A percentile compares a stretch with the other conserved stretches of the same genome.
These are phyloP conservation scores for Spialia ferax DNA, from an alignment of 2,888 invertebrate genomes.

Conservation along the genomic window DNA sequence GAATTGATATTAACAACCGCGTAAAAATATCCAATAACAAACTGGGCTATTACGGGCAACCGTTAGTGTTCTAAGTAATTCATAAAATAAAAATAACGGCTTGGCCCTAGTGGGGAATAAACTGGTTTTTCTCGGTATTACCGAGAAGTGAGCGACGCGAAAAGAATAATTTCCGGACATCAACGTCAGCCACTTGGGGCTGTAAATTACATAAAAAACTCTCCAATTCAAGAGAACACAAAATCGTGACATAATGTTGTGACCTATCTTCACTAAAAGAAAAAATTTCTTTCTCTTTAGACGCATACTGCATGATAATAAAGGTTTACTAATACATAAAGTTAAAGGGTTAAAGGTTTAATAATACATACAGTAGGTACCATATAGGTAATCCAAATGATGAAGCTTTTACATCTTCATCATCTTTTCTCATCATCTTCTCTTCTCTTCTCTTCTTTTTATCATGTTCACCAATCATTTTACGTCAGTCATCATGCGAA, in stretches of 20 bases:
- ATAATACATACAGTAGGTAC: too few relatives aligned
- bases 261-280: slow-evolving; percentile 36
- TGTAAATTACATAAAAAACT: slow-evolving; percentile 58
- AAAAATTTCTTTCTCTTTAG: background rate
- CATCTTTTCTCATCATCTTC: too few relatives aligned
- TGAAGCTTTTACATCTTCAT: too few relatives aligned
- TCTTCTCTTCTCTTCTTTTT: too few relatives aligned
- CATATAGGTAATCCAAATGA: too few relatives aligned
- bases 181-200: slow-evolving; percentile 54
- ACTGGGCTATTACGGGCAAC: slow-evolving; percentile 16
- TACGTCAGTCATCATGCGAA: too few relatives aligned
- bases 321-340: too few relatives aligned
- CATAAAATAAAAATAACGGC: slow-evolving; percentile 34
- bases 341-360: too few relatives aligned
- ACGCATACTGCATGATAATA: background rate
- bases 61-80: slow-evolving; percentile 34
- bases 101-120: slow-evolving; percentile 46
- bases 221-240: slow-evolving; percentile 48
- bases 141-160: slow-evolving; percentile 55
- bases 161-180: slow-evolving; percentile 70
- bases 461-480: too few relatives aligned
- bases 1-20: slow-evolving; percentile 30
- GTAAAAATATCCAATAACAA: slow-evolving; percentile 30
- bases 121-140: slow-evolving; percentile 59
- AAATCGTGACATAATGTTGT: slow-evolving; percentile 50